Conservation (phyloP, 2,888 invertebrate genomes). For the Pollenia amentaria region DNA sequence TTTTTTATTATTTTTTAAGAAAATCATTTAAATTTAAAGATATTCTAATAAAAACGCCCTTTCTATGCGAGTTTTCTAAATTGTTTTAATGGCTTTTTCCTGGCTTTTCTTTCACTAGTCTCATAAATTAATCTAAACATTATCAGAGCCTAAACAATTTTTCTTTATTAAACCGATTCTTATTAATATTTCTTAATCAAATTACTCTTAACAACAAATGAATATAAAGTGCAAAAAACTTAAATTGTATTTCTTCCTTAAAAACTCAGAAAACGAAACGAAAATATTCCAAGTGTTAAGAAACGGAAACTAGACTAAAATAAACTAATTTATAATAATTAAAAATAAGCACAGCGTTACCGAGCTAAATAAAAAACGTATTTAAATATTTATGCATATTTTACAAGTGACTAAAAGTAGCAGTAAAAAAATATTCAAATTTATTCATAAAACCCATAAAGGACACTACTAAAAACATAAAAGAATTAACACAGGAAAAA, state of each 20-base stretch:
- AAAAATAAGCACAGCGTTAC: slow-evolving; percentile 9
- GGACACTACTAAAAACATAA: not conserved
- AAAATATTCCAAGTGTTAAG: not conserved
- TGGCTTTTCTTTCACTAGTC: no score
- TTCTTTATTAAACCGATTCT: not conserved
- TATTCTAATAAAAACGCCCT: no score
- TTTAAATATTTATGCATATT: slow-evolving; percentile 18
- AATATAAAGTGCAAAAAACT: slow-evolving; percentile 34
- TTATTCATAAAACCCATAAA: not conserved
- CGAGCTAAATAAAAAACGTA: slow-evolving; percentile 1
- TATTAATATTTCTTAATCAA: slow-evolving; percentile 9
- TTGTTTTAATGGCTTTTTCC: no score
- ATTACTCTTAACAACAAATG: slow-evolving; percentile 30
- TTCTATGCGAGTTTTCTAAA: no score
- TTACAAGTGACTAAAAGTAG: slow-evolving; percentile 5
- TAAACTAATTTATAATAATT: slow-evolving; percentile 51
- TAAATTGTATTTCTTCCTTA: not conserved
- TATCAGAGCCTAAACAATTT: no score
- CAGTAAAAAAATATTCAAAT: not conserved
- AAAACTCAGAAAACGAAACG: not conserved
- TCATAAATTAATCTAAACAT: no score
- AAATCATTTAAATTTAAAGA: no score
- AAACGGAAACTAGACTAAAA: not conserved
- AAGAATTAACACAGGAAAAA: not conserved
- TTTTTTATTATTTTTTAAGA: no score